Evolutionary conservation across 2,797 vertebrate genomes (phyloP).

Genomic region (Microctenopoma steveboyesi): DNA sequence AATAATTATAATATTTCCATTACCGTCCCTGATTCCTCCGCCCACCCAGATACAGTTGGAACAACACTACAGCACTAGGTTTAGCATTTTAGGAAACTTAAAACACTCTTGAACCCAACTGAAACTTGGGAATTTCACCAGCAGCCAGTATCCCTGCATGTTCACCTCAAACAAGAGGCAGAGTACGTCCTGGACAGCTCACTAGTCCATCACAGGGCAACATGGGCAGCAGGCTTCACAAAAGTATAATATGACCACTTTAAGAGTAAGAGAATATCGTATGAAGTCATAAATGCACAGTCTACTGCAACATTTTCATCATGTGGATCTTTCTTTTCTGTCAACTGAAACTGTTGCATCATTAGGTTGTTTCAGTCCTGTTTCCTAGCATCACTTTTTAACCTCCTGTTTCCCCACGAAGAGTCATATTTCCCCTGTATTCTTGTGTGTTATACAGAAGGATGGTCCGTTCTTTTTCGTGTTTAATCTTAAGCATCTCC

Average conservation of each 20-base stretch:
- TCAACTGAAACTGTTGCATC: conserved; percentile 53
- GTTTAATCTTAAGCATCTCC: conserved; percentile 44
- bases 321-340: conserved; percentile 24
- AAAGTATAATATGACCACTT: neutral
- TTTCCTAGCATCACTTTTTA: conserved; percentile 20
- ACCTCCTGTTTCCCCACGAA: conserved; percentile 12
- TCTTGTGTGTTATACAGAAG: conserved; percentile 6
- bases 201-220: too few species aligned
- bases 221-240: too few species aligned
- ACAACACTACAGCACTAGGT: too few species aligned
- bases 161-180: too few species aligned
- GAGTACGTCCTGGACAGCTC: too few species aligned
- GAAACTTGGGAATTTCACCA: too few species aligned
- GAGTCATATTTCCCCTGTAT: conserved; percentile 8
- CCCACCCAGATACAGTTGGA: too few species aligned
- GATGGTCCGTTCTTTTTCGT: conserved; percentile 18
- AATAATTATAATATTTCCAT: too few species aligned
- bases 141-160: too few species aligned
- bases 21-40: too few species aligned
- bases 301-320: conserved; percentile 58
- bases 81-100: too few species aligned
- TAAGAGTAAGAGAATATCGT: conserved; percentile 1
- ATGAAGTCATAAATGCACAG: neutral
- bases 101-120: too few species aligned
- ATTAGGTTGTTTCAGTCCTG: conserved; percentile 23